Percentiles rank a stretch among this genome's conserved stretches.
Evolutionary conservation across 1,140 invertebrate species (phyloP).

Genomic region (Onthophagus taurus): DNA sequence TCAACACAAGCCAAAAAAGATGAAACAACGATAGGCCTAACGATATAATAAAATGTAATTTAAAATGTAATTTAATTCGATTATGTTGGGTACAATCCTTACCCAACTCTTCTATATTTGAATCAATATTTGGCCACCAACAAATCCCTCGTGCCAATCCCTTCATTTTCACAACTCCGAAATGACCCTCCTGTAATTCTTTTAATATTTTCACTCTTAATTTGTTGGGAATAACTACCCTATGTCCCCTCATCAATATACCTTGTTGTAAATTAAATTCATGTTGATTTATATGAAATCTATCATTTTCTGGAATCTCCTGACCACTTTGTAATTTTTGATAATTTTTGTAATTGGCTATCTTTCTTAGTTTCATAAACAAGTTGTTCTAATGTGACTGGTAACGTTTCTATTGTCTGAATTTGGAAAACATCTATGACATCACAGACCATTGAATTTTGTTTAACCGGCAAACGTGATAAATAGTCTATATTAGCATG

Average conservation of each 20-base stretch:
- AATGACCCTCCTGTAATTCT: slow-evolving; percentile 6
- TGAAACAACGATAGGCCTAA: too few relatives aligned
- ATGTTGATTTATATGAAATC: slow-evolving; percentile 2
- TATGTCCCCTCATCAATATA: not conserved
- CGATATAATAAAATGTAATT: too few relatives aligned
- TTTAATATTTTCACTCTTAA: not conserved
- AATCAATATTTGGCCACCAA: slow-evolving; percentile 1
- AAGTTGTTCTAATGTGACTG: not conserved
- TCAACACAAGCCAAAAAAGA: too few relatives aligned
- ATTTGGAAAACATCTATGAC: not conserved
- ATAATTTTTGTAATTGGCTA: not conserved
- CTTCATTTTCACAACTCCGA: slow-evolving; percentile 9
- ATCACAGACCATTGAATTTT: too few relatives aligned
- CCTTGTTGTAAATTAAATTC: slow-evolving; percentile 10
- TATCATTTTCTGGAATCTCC: not conserved
- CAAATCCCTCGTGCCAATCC: slow-evolving; percentile 1
- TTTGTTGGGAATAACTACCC: slow-evolving; percentile 5
- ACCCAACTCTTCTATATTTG: slow-evolving; percentile 5
- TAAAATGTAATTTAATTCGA: too few relatives aligned
- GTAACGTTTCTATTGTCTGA: not conserved
- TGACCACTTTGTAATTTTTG: not conserved
- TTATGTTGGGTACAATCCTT: not conserved
- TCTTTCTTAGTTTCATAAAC: not conserved
- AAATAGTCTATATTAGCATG: slow-evolving; percentile 11
- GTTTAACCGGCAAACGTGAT: slow-evolving; percentile 8